Percentiles rank a stretch among this genome's conserved stretches.
Evolutionary conservation across 2,113 vertebrate species (phyloP).

Genomic region (Trachemys scripta): DNA sequence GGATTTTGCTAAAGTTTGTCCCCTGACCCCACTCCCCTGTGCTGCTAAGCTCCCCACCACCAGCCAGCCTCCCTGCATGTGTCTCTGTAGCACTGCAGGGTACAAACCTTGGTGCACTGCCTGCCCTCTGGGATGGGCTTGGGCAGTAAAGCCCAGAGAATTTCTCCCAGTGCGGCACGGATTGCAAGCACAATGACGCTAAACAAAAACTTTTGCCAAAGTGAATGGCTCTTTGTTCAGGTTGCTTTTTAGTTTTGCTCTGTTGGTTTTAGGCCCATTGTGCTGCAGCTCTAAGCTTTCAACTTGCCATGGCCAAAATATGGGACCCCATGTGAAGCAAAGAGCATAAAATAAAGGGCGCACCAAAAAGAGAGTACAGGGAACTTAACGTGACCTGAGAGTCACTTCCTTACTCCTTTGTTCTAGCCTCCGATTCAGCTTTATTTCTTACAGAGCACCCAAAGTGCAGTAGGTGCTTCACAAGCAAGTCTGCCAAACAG

Average conservation of each 20-base stretch:
- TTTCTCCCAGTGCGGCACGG: accelerated
- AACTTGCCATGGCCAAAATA: not conserved
- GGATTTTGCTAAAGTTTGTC: not conserved
- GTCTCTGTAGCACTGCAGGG: not conserved
- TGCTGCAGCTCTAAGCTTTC: slow-evolving; percentile 16
- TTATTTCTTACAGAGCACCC: no score
- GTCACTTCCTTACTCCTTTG: not conserved
- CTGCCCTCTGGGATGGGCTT: not conserved
- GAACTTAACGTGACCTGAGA: not conserved
- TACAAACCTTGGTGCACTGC: not conserved
- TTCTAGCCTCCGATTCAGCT: not conserved
- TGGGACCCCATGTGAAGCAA: not conserved
- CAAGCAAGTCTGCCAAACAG: not conserved
- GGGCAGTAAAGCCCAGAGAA: accelerated
- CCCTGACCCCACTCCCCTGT: not conserved
- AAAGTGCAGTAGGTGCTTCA: not conserved
- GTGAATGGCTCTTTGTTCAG: not conserved
- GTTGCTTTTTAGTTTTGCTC: slow-evolving; percentile 46
- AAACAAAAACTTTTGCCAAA: slow-evolving; percentile 17
- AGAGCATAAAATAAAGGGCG: not conserved
- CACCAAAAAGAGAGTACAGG: not conserved
- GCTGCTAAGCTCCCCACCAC: not conserved
- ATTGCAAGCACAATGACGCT: not conserved
- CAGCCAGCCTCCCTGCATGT: accelerated
- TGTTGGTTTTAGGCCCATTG: not conserved